Base-by-base conservation (phyloP, 2,113 vertebrate genomes). In the Corynorhinus townsendii region DNA sequence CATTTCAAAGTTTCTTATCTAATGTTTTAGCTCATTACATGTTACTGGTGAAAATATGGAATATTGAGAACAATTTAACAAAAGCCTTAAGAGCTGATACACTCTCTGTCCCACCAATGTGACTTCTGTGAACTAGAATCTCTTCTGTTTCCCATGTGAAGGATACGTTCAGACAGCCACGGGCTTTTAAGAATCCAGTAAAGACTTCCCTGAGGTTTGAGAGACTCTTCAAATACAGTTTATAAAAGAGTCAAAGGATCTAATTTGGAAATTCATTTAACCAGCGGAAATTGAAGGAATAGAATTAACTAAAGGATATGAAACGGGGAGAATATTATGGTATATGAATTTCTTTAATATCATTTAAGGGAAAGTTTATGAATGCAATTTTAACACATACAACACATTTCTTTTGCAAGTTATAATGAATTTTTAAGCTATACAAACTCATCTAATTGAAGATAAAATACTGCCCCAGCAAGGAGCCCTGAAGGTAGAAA, bases 221-320 rank as follows among this genome's bases (percentile, higher is more conserved):
- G 62, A 91, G 22, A 91, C 19, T 40, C 66, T 79, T 19, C 54
- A 69, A 62, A 62, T 38, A 20, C 5, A 75, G 43, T 75, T 76
- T 47, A 71, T 59, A 82, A 38, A 90, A 64, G 52, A 89, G 19
- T 88, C 92, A 83, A 76, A 93, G 62, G 45, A 45, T 69, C 8
- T n/a, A 68, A 82, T 83, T 79, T 59, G 86, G 26, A 94, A 77
- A 91, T 95, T 80, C 40, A 81, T 92, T 93, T 68, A 69, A 43
- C 66, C 77, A 81, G 66, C 81, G 52, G 59, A 97, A 95, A 93
- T 52, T 81, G 35, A 77, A 90, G 59, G 80, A 86, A 87, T 52
- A 90, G 69, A 56, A 93, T 69, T 76, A 93, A 49, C 33, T 47
- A 14, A 91, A 92, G 33, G n/a, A 54, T 82, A 68, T 77, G 85